Percentiles rank a stretch among this genome's conserved stretches.
These are phyloP conservation scores for Tetropium fuscum DNA, from an alignment of 2,888 invertebrate genomes.

Conservation along the genomic window DNA sequence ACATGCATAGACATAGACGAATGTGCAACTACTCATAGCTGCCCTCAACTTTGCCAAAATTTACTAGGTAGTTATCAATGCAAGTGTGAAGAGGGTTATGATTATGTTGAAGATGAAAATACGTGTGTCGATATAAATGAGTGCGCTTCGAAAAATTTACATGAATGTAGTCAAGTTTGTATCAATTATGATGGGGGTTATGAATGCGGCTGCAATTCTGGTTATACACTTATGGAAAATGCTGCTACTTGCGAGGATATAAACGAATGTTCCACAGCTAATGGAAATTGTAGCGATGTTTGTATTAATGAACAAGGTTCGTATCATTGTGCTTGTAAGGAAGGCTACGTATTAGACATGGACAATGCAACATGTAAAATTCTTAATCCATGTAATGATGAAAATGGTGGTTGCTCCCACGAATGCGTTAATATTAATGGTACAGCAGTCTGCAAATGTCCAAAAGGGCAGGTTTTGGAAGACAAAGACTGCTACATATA, in stretches of 20 bases:
- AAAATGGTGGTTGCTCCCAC: constrained; percentile 62
- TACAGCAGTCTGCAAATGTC: constrained; percentile 66
- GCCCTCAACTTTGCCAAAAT: constrained; percentile 68
- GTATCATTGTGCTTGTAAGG: constrained; percentile 67
- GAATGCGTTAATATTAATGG: constrained; percentile 59
- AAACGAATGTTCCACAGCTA: constrained; percentile 59
- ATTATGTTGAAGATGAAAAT: constrained; percentile 64
- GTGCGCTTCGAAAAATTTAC: constrained; percentile 57
- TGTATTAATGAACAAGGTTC: constrained; percentile 69
- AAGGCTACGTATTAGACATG: constrained; percentile 62
- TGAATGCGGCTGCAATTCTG: constrained; percentile 60
- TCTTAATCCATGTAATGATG: constrained; percentile 63
- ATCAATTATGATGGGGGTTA: constrained; percentile 59
- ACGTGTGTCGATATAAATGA: constrained; percentile 65
- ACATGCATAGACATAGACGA: constrained; percentile 62
- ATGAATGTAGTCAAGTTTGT: constrained; percentile 55
- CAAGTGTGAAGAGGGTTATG: constrained; percentile 71
- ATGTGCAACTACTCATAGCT: constrained; percentile 58
- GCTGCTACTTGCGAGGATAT: constrained; percentile 63
- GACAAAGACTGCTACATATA: constrained; percentile 51
- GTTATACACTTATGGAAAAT: constrained; percentile 67
- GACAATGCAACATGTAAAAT: constrained; percentile 61
- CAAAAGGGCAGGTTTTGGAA: constrained; percentile 59
- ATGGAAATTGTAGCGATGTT: constrained; percentile 68
- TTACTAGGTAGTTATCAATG: constrained; percentile 66